Conservation (phyloP, 2,113 vertebrate genomes). For the Poeciliopsis turrubarensis region DNA sequence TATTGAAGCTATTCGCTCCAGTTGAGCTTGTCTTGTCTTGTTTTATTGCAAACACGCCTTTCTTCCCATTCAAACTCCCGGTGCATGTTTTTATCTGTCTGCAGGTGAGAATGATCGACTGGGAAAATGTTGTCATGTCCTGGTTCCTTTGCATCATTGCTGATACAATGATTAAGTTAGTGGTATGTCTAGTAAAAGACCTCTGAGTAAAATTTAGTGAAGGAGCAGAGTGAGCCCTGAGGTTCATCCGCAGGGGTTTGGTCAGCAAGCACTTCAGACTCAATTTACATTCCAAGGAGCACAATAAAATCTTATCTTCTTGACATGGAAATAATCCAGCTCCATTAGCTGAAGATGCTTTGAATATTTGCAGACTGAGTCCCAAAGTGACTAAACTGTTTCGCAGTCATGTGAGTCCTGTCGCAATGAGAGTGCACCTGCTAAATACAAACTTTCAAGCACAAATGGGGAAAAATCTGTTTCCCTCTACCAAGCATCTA, state of each 20-base stretch:
- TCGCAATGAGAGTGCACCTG: slow-evolving; percentile 22
- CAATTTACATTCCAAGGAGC: slow-evolving; percentile 59
- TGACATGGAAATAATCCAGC: slow-evolving; percentile 23
- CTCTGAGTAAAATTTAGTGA: slow-evolving; percentile 37
- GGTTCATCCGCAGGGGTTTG: slow-evolving; percentile 47
- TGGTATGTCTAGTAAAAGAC: slow-evolving; percentile 19
- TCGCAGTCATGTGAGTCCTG: background rate
- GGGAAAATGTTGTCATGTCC: slow-evolving; percentile 8
- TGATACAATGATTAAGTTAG: slow-evolving; percentile 13
- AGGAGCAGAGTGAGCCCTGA: slow-evolving; percentile 23
- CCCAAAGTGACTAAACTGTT: background rate
- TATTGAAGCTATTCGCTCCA: slow-evolving; percentile 29
- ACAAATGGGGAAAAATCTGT: background rate
- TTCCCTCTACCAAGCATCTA: background rate
- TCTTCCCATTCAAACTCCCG: background rate
- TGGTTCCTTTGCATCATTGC: slow-evolving; percentile 1
- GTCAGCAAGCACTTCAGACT: slow-evolving; percentile 53
- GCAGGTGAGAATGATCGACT: slow-evolving; percentile 23
- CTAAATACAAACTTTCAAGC: background rate
- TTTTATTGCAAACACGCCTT: slow-evolving; percentile 43
- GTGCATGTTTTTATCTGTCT: slow-evolving; percentile 57
- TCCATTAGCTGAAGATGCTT: slow-evolving; percentile 29
- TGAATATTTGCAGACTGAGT: slow-evolving; percentile 34
- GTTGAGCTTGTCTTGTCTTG: slow-evolving; percentile 64
- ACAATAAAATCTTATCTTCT: slow-evolving; percentile 35